phyloP scores from a whole-genome alignment of 2,888 invertebrate species.

The Molorchus minor region DNA sequence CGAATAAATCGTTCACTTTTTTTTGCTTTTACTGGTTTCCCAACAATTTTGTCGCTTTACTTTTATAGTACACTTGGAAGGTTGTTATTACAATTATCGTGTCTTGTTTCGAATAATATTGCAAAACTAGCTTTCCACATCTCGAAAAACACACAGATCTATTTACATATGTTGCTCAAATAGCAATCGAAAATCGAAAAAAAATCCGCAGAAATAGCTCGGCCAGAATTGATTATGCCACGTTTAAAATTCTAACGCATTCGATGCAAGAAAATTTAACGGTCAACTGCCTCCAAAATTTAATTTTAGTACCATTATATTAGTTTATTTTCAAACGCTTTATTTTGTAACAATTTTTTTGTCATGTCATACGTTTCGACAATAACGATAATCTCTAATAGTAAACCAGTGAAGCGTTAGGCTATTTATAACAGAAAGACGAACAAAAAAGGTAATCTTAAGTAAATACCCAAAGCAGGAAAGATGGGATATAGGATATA shows the following conservation, averaged over 20 bases:
- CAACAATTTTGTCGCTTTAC: too few species aligned
- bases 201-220: too few species aligned
- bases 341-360: not conserved
- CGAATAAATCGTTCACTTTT: too few species aligned
- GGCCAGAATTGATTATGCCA: not conserved
- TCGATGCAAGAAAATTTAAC: not conserved
- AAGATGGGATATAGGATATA: too few species aligned
- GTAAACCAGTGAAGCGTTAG: constrained; percentile 4
- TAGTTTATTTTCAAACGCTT: too few species aligned
- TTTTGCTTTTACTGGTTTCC: too few species aligned
- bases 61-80: too few species aligned
- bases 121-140: too few species aligned
- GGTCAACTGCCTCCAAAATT: not conserved
- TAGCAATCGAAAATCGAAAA: not conserved
- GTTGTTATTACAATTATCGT: too few species aligned
- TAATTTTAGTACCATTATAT: not conserved
- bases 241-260: not conserved
- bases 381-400: constrained; percentile 2
- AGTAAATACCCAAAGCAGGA: too few species aligned
- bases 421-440: not conserved
- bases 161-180: not conserved
- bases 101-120: too few species aligned
- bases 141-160: too few species aligned
- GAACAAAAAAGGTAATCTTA: not conserved
- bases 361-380: not conserved